Percentiles rank a stretch among this genome's conserved stretches.
Evolutionary conservation across 2,797 vertebrate species (phyloP).

Genomic region (Characodon lateralis): DNA sequence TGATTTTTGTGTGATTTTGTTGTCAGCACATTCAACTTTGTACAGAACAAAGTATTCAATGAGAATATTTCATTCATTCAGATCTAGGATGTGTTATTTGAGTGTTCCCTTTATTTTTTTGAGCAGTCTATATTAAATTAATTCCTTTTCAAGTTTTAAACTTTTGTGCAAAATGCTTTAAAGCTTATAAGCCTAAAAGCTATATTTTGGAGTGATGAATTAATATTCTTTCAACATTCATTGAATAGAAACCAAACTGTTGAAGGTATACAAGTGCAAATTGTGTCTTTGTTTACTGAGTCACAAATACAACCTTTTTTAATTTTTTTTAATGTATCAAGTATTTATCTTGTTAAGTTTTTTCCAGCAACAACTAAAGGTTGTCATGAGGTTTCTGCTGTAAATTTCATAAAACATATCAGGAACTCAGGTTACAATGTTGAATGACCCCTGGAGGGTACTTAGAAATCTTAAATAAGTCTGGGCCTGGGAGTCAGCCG

Average conservation of each 20-base stretch:
- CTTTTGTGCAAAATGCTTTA: not conserved
- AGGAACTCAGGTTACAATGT: conserved; percentile 59
- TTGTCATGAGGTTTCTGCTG: conserved; percentile 25
- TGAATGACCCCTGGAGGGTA: conserved; percentile 71
- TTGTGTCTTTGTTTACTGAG: not conserved
- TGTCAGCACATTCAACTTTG: too few relatives aligned
- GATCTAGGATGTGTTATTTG: too few relatives aligned
- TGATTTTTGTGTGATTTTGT: too few relatives aligned
- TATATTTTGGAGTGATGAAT: not conserved
- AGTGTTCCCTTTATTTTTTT: too few relatives aligned
- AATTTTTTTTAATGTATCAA: not conserved
- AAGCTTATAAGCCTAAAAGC: not conserved
- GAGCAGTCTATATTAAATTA: not conserved
- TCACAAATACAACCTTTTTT: not conserved
- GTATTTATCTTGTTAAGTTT: conserved; percentile 31
- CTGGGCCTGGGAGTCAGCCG: conserved; percentile 67
- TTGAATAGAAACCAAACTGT: not conserved
- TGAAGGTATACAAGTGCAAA: not conserved
- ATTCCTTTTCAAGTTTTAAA: not conserved
- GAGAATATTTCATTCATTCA: too few relatives aligned
- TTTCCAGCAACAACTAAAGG: conserved; percentile 34
- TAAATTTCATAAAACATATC: conserved; percentile 54
- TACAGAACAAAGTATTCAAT: too few relatives aligned
- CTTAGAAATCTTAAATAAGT: conserved; percentile 72
- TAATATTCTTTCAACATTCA: not conserved